Percentiles rank a stretch among this genome's conserved stretches.
phyloP scores from a whole-genome alignment of 1,140 invertebrate genomes.

The Triops longicaudatus region DNA sequence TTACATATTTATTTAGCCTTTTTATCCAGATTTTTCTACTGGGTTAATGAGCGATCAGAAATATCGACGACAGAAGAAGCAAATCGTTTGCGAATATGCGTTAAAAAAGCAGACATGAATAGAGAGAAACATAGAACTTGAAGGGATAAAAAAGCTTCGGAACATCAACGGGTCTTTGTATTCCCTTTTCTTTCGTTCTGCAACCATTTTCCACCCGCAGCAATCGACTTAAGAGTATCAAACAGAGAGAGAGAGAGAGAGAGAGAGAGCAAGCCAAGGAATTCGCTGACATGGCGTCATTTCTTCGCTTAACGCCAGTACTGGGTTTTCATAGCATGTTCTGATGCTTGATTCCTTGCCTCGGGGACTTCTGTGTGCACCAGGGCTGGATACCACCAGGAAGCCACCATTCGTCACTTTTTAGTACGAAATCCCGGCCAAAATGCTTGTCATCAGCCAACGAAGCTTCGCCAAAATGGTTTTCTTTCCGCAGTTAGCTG shows the following conservation, averaged over 20 bases:
- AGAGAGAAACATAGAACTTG: not conserved
- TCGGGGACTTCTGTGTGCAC: no score
- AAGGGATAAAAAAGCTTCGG: not conserved
- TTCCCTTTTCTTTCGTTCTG: not conserved
- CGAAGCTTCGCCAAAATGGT: not conserved
- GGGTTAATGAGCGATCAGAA: not conserved
- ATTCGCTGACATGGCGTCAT: slow-evolving; percentile 1
- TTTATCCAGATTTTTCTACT: not conserved
- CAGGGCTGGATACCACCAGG: no score
- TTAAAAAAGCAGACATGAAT: not conserved
- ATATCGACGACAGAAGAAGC: not conserved
- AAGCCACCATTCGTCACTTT: not conserved
- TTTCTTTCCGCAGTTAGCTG: not conserved
- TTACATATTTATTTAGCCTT: no score
- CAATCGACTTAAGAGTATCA: slow-evolving; percentile 9
- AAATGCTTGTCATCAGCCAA: not conserved
- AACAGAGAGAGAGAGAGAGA: not conserved
- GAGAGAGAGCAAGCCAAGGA: not conserved
- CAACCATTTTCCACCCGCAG: not conserved
- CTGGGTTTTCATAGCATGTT: not conserved
- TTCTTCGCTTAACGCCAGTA: not conserved
- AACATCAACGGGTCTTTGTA: not conserved
- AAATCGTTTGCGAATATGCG: not conserved
- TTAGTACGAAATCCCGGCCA: not conserved
- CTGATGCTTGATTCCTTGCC: no score